Base-by-base conservation (phyloP, 2,797 vertebrate genomes). In the Scleropages formosus region DNA sequence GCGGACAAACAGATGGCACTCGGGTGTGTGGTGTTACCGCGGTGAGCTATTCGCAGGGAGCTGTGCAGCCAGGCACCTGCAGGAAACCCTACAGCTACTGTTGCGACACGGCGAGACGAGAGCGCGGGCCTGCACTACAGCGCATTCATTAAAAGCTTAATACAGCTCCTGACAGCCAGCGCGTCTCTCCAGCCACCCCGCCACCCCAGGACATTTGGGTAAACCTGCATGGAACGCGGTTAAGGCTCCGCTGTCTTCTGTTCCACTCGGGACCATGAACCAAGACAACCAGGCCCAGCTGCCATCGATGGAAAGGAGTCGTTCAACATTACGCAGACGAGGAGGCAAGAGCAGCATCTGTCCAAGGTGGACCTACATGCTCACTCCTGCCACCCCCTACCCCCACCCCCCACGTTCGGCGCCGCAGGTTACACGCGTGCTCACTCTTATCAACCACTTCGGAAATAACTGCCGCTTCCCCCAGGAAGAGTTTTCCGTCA, bases 61-160 rank as follows among this genome's bases (percentile, higher is more conserved):
- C 18, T 60, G 7, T 20, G 27, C 70, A 27, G 73, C 63, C 53
- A 75, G 76, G 68, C 78, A 78, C 79, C 75, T 80, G 73, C 79
- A 80, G 22, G 53, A 73, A 69, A 49, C 59, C 49, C 69, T 39
- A 70, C 53, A 59, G 73, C 75, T 64, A 75, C 79, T 72, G 69
- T 80, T 77, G 64, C 65, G 49, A 39, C 27, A 51, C 27, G 69
- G 78, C 74, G 76, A 78, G 75, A 63, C 47, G 67, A 79, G 39
- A 68, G 76, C 6, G 59, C 53, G 4, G 51, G 24, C 13, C 51
- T 46, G 64, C 39, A 11, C 39, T 39, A 44, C 16, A 66, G 16
- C 27, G 1, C 31, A 46, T 16, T 39, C 65, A 47, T 67, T 67
- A 44, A 67, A 20, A 46, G 65, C n/a, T 8, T 10, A 56, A 31